Percentiles rank a stretch among this genome's conserved stretches.
These are phyloP conservation scores for Hyposmocoma kahamanoa DNA, from an alignment of 1,140 invertebrate genomes.

Conservation along the genomic window DNA sequence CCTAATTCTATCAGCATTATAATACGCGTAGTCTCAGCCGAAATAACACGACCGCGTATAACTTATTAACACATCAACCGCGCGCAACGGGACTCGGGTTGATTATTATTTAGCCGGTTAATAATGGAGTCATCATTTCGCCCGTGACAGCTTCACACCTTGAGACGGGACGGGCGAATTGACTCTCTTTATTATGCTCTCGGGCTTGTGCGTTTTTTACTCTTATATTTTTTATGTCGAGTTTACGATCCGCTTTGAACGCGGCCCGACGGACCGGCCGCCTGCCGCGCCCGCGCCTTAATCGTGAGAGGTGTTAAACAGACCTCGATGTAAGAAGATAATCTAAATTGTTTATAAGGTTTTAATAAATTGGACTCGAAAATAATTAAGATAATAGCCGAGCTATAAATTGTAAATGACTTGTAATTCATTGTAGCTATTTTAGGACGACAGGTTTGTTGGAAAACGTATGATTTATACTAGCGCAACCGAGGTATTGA, in stretches of 20 bases:
- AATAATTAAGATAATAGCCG: constrained; percentile 40
- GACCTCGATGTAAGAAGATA: constrained; percentile 36
- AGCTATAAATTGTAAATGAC: constrained; percentile 5
- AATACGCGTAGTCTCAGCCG: background rate
- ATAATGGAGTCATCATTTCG: constrained; percentile 66
- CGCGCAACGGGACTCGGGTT: constrained; percentile 25
- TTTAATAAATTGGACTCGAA: constrained; percentile 47
- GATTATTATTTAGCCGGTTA: constrained; percentile 48
- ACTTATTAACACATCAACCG: constrained; percentile 35
- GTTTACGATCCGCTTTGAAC: constrained; percentile 53
- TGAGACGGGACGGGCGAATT: constrained; percentile 41
- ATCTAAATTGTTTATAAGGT: constrained; percentile 32
- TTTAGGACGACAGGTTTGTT: background rate
- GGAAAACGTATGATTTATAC: no score
- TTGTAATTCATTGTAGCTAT: constrained; percentile 2
- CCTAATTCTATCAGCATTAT: constrained; percentile 2
- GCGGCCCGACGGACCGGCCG: constrained; percentile 24
- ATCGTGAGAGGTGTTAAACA: constrained; percentile 47
- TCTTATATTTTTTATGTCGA: constrained; percentile 31
- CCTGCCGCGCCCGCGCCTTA: constrained; percentile 22
- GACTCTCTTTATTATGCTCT: constrained; percentile 52
- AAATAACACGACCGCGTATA: constrained; percentile 19
- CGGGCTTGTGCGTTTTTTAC: constrained; percentile 15
- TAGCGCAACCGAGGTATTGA: no score
- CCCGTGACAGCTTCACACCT: constrained; percentile 66